Percentiles rank a stretch among this genome's conserved stretches.
Conservation (phyloP, 2,888 invertebrate genomes). For the Disparrhopalites patrizii region DNA sequence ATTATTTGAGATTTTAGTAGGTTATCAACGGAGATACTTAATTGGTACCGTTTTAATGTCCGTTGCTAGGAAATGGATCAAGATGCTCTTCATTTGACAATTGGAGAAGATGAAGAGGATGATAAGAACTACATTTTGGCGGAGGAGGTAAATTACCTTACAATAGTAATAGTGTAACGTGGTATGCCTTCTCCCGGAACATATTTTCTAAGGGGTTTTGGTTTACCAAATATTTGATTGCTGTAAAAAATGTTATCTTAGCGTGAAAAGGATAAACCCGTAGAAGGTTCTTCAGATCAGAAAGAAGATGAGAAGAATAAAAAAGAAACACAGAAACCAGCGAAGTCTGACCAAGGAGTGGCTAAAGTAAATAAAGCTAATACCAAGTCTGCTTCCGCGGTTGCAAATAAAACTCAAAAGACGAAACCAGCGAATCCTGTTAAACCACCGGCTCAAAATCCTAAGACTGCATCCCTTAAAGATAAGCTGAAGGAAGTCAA, state of each 20-base stretch:
- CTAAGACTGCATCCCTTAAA: not conserved
- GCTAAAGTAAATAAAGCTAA: not conserved
- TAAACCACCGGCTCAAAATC: not conserved
- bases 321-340: not conserved
- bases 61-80: constrained; percentile 32
- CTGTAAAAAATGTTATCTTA: constrained; percentile 51
- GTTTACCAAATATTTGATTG: no score
- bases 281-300: constrained; percentile 58
- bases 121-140: constrained; percentile 31
- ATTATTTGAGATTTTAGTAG: constrained; percentile 10
- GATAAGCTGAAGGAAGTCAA: not conserved
- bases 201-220: no score
- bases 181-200: no score
- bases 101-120: constrained; percentile 69
- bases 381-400: not conserved
- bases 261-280: constrained; percentile 78
- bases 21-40: not conserved
- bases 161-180: not conserved
- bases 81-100: constrained; percentile 56
- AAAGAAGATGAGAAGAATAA: constrained; percentile 48
- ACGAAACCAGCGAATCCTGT: not conserved
- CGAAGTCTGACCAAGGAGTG: not conserved
- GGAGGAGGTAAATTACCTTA: constrained; percentile 23
- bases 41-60: constrained; percentile 19
- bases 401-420: not conserved